Percentiles rank a stretch among this genome's conserved stretches.
phyloP scores from a whole-genome alignment of 1,140 invertebrate genomes.

The Gryllus bimaculatus region DNA sequence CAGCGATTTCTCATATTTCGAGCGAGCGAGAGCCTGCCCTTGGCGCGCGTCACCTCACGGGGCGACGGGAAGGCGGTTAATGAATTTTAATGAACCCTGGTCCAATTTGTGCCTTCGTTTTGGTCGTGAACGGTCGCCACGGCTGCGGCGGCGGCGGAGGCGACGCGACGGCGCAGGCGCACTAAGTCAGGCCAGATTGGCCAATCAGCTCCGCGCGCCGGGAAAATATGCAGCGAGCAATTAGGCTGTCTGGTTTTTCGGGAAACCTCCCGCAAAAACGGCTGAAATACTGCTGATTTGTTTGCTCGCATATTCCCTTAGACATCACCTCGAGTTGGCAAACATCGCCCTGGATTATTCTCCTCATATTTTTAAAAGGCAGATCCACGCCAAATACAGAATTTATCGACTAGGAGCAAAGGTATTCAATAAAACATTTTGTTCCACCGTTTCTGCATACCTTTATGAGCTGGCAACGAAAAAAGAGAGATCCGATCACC shows the following conservation, averaged over 20 bases:
- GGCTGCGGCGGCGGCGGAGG: no score
- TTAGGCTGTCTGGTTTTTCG: neutral
- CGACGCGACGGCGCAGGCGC: neutral
- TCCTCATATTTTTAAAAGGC: neutral
- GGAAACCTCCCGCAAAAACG: neutral
- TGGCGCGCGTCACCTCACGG: neutral
- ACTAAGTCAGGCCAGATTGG: neutral
- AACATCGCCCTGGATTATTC: neutral
- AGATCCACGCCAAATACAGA: neutral
- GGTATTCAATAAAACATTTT: constrained; percentile 2
- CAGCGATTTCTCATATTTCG: neutral
- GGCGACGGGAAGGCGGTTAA: neutral
- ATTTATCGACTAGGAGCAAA: neutral
- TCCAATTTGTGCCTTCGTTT: constrained; percentile 4
- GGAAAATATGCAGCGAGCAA: neutral
- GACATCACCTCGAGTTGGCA: neutral
- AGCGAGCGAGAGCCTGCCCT: neutral
- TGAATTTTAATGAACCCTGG: neutral
- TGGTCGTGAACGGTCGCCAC: neutral
- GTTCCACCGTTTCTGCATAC: neutral
- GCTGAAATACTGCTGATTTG: neutral
- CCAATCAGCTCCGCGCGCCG: neutral
- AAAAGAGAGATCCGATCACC: neutral
- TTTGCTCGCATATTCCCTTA: neutral
- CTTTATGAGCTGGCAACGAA: neutral